Evolutionary conservation across 2,113 vertebrate genomes (phyloP).

Genomic region (Triplophysa siluroides): DNA sequence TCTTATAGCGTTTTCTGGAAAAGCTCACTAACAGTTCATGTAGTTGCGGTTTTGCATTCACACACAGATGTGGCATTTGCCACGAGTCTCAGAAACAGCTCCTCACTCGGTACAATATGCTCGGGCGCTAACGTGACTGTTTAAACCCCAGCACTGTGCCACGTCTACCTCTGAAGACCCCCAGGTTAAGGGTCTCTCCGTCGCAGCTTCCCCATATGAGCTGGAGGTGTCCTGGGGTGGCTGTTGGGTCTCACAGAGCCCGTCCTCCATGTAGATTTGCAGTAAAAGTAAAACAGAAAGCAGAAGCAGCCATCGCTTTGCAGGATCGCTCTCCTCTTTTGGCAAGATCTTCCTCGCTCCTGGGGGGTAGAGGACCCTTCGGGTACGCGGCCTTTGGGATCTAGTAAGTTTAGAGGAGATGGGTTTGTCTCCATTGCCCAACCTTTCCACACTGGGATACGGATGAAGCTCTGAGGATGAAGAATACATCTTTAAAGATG

Average conservation of each 20-base stretch:
- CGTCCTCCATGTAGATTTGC: conserved; percentile 74
- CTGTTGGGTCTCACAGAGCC: background rate
- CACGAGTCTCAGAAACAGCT: background rate
- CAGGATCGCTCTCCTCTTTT: conserved; percentile 60
- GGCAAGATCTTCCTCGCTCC: conserved; percentile 51
- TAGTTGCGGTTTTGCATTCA: conserved; percentile 7
- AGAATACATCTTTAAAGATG: conserved; percentile 46
- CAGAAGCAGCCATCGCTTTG: conserved; percentile 67
- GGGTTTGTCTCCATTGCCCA: conserved; percentile 1
- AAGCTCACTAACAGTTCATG: conserved; percentile 21
- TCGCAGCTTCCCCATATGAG: background rate
- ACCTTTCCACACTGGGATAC: background rate
- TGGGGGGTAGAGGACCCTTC: conserved; percentile 71
- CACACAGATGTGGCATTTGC: conserved; percentile 6
- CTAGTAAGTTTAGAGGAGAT: background rate
- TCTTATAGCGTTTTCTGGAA: conserved; percentile 19
- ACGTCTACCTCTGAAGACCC: background rate
- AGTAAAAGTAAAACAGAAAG: conserved; percentile 68
- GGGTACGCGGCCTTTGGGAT: conserved; percentile 33
- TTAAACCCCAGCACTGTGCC: background rate
- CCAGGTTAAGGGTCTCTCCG: background rate
- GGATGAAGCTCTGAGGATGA: conserved; percentile 11
- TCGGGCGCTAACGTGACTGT: background rate
- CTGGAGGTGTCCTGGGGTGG: background rate
- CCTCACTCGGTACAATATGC: conserved; percentile 5